Evolutionary conservation across 2,113 vertebrate genomes (phyloP).

Genomic region (Trachemys scripta): DNA sequence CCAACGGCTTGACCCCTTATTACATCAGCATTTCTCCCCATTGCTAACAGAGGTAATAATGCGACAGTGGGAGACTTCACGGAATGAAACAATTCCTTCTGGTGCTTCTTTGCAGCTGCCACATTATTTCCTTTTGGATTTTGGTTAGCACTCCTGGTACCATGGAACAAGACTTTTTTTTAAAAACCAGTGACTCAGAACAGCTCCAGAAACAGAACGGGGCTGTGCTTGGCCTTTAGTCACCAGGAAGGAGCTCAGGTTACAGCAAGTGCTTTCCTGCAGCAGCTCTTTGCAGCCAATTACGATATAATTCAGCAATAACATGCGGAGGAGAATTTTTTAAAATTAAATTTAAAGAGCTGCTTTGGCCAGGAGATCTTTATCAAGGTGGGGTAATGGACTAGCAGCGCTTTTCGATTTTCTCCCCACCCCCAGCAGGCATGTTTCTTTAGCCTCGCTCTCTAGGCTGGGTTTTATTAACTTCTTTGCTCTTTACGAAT

Average conservation of each 20-base stretch:
- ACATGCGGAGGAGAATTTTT: background rate
- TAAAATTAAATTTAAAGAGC: background rate
- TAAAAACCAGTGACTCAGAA: conserved; percentile 17
- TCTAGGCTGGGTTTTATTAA: background rate
- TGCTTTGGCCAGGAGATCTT: conserved; percentile 1
- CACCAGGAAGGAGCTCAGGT: background rate
- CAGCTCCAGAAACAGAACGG: background rate
- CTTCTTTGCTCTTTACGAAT: background rate
- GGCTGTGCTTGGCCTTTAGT: conserved; percentile 1
- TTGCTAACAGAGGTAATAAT: background rate
- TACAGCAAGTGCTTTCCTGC: background rate
- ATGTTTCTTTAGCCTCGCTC: background rate
- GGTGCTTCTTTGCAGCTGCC: background rate
- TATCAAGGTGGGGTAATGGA: background rate
- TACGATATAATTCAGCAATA: background rate
- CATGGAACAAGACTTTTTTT: background rate
- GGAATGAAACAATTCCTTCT: background rate
- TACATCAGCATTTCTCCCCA: background rate
- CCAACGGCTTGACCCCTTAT: background rate
- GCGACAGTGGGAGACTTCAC: background rate
- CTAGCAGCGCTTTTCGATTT: background rate
- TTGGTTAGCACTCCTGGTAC: conserved; percentile 4
- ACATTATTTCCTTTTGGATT: background rate
- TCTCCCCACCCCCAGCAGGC: background rate
- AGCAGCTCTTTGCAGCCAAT: background rate